Base-by-base conservation (phyloP, 2,888 invertebrate species). In the Dynastes tityus region DNA sequence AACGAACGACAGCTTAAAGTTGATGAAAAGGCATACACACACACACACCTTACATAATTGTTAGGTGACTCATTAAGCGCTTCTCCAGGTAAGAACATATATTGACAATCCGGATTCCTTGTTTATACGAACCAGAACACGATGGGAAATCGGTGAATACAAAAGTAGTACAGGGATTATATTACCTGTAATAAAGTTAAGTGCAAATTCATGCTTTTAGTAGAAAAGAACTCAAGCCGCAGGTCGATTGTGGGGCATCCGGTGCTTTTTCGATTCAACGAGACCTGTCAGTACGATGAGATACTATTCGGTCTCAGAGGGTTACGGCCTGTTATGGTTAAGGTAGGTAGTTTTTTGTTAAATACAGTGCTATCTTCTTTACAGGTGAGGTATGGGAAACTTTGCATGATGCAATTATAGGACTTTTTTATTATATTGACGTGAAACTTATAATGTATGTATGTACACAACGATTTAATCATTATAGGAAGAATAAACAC, bases 161-260 rank as follows among this genome's bases (percentile, higher is more conserved):
- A 70, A 70, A 77, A 70, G 70, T 77, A 77, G 61, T 77, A 77
- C 76, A 81, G 82, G 81, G 79, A 81, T 83, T 83, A 81, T 82
- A 84, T 83, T 84, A 85, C 84, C 84, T 82, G 85, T 85, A 87
- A 88, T 87, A 87, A 87, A 87, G 80, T 87, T 88, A 87, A 88
- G 88, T 88, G 88, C 88, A 88, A 87, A 88, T 86, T 87, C 88
- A 87, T 88, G 88, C 87, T 87, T 58, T 71, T 58, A 58, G 71
- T 67, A 11, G 45, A 67, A 45, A 67, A 67, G 45, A 40, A 45
- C 67, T 16, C 32, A 8, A 40, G 40, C 67, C 67, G 67, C 45
- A 67, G 67, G 67, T 45, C 67, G 40, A 67, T 45, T 16, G 67
- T 45, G 67, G 55, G 82, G 85, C 84, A 86, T 86, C 86, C 86